Percentiles rank a stretch among this genome's conserved stretches.
Evolutionary conservation across 35 echinoderm and acorn worm genomes (phyloP).

Genomic region (Chiridota heheva): DNA sequence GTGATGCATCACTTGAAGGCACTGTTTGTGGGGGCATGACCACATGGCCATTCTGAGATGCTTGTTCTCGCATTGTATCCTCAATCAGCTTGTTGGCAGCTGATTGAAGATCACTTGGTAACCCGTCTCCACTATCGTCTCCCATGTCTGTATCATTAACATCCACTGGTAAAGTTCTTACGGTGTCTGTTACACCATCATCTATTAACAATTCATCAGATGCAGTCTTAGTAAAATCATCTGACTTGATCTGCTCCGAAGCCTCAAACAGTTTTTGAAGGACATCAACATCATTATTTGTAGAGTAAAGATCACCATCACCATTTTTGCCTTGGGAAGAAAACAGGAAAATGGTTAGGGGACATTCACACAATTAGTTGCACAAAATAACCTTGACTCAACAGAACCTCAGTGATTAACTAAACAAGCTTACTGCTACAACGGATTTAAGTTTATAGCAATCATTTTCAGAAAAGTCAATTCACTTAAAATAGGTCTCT

Average conservation of each 20-base stretch:
- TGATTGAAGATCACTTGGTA: constrained; percentile 84
- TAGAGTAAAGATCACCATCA: constrained; percentile 80
- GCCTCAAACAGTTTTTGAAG: constrained; percentile 82
- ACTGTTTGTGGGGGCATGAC: constrained; percentile 67
- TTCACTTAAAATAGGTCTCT: too few relatives aligned
- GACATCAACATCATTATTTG: constrained; percentile 86
- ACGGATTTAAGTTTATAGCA: too few relatives aligned
- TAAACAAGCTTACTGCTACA: too few relatives aligned
- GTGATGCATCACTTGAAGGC: constrained; percentile 63
- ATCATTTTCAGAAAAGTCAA: too few relatives aligned
- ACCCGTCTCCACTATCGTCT: constrained; percentile 68
- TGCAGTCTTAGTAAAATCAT: constrained; percentile 14
- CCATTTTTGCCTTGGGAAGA: constrained; percentile 82
- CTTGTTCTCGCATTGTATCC: constrained; percentile 74
- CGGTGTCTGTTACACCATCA: constrained; percentile 41
- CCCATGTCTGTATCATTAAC: constrained; percentile 48
- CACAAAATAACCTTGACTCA: neutral
- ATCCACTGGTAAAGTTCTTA: constrained; percentile 43
- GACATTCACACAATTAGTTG: neutral
- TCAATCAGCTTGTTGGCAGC: constrained; percentile 83
- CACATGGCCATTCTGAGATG: constrained; percentile 46
- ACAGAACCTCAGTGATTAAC: too few relatives aligned
- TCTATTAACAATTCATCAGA: constrained; percentile 44
- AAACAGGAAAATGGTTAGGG: constrained; percentile 9
- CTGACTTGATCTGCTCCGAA: constrained; percentile 78